These are phyloP conservation scores for Bungarus multicinctus DNA, from an alignment of 2,113 vertebrate species.

Conservation along the genomic window DNA sequence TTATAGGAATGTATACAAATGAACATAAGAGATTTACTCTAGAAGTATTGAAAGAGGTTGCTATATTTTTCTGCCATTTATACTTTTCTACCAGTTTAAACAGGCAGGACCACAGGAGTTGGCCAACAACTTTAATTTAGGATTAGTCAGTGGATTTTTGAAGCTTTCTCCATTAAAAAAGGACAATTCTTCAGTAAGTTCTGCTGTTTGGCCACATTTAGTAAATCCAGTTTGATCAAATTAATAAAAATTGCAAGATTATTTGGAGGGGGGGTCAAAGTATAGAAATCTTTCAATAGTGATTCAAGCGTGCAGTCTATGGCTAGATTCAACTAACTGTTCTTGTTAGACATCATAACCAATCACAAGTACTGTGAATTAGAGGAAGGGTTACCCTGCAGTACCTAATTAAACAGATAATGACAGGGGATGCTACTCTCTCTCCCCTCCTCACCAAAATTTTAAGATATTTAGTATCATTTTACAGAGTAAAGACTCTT, in stretches of 20 bases:
- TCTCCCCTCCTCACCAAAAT: not conserved
- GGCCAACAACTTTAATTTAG: not conserved
- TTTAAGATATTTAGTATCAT: not conserved
- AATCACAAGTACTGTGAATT: not conserved
- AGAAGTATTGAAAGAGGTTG: not conserved
- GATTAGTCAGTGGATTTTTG: not conserved
- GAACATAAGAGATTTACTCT: not conserved
- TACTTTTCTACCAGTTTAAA: not conserved
- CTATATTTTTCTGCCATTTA: not conserved
- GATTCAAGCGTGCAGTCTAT: not conserved
- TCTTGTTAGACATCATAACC: not conserved
- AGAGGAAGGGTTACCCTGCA: not conserved
- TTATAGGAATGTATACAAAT: not conserved
- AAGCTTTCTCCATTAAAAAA: not conserved
- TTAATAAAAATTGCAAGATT: not conserved
- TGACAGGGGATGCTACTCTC: not conserved
- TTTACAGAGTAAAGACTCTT: not conserved
- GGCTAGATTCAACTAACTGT: not conserved
- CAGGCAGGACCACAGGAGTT: not conserved
- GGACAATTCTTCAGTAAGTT: not conserved
- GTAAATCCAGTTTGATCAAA: not conserved
- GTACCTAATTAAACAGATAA: not conserved
- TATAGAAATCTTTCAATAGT: not conserved
- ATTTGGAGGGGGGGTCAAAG: not conserved
- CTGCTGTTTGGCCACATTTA: not conserved